Evolutionary conservation across 2,113 vertebrate species (phyloP), one percentile per base, ranked within the genome.

Genomic region (Gasterosteus aculeatus): DNA sequence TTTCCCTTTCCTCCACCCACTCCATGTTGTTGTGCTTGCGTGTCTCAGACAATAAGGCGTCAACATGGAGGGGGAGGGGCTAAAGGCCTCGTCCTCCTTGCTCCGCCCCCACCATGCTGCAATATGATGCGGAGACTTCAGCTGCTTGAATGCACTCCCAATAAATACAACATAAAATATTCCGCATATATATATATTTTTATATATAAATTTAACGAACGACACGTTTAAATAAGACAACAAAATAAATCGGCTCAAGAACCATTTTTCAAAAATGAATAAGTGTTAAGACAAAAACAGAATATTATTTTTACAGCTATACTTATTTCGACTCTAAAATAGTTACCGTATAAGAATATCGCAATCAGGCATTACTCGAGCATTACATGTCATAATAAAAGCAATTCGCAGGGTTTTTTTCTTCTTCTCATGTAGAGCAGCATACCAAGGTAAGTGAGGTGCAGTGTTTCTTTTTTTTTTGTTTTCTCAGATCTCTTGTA

Each of bases 381-480:
- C 95, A 91, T 91, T 95, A 94, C 92, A 90, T 94, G 93, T 93
- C 87, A 93, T 93, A 92, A 93, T 93, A 92, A 92, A 95, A 95
- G 93, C 94, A 90, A 88, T 93, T 94, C 94, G 94, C 92, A 94
- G 93, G 35, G 4, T 38, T 94, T 94, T 57, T 87, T 88, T 26
- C 22, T 26, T 26, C 22, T 26, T 26, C 22, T 26, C 94, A 91
- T 94, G 95, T 91, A 90, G 95, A 89, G 96, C 95, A 96, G 96
- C 96, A 98, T 96, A 95, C 94, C 92, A 94, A 96, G 94, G 95
- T 95, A 95, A 95, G 92, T 95, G 96, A 97, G 96, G 96, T 96
- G 96, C 94, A 94, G 91, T 94, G 94, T 95, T 96, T 95, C 88
- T 1, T 38, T 38, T 38, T 33, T 5, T 33, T 5, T 92, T 75